phyloP scores from a whole-genome alignment of 2,113 vertebrate genomes.

The Odontophorus gujanensis region DNA sequence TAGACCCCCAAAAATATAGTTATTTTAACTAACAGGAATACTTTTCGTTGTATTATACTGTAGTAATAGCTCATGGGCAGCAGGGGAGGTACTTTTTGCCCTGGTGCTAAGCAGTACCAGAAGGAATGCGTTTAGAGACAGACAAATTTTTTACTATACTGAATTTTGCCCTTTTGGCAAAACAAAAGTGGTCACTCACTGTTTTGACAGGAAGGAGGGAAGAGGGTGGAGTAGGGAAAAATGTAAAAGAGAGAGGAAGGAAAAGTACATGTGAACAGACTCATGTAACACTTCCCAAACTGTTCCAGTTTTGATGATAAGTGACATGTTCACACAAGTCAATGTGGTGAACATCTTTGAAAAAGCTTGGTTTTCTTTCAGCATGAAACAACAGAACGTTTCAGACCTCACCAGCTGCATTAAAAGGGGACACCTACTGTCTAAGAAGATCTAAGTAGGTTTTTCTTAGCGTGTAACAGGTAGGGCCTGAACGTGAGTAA shows the following conservation, averaged over 20 bases:
- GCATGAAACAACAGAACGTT: not conserved
- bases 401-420: not conserved
- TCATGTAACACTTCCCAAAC: not conserved
- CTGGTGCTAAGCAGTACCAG: not conserved
- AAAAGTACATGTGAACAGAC: not conserved
- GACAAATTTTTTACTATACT: not conserved
- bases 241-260: not conserved
- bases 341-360: not conserved
- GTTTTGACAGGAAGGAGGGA: conserved; percentile 17
- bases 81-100: not conserved
- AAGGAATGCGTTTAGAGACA: not conserved
- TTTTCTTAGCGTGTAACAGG: not conserved
- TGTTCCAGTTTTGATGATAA: not conserved
- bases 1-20: not conserved
- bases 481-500: not conserved
- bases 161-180: not conserved
- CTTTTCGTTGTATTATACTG: not conserved
- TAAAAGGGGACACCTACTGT: not conserved
- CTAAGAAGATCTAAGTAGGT: not conserved
- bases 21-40: not conserved
- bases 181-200: not conserved
- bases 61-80: not conserved
- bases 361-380: not conserved
- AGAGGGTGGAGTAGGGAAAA: not conserved
- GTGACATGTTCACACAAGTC: not conserved